Base-by-base conservation (phyloP, 2,113 vertebrate genomes). In the Channa argus region DNA sequence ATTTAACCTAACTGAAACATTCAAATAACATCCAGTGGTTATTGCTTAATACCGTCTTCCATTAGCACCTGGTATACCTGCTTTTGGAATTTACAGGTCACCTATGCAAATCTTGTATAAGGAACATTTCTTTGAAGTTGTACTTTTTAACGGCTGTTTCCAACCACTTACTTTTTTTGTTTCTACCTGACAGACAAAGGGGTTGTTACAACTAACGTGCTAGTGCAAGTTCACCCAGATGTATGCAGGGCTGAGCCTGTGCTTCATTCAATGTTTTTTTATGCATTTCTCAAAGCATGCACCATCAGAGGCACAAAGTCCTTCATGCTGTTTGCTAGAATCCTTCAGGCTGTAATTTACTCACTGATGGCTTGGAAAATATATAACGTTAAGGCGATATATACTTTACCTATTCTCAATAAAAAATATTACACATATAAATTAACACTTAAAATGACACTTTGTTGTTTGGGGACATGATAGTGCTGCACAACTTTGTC, bases 161-260 rank as follows among this genome's bases (percentile, higher is more conserved):
- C 12, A 8, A 4, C 24, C 4, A 2, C 8, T 12, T n/a, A 39
- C n/a, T 60, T 55, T 14, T 6, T 46, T 47, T 59, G 63, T 66
- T 59, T 45, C 55, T 66, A 6, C 44, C 65, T 11, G 36, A 5
- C 0, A 38, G 33, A 41, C 44, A 9, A 2, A 1, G 24, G 4
- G 62, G 53, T 54, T 45, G 6, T 63, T 53, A 71, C 13, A 8
- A 12, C 33, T 14, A 43, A 38, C 15, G 7, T 43, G 36, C 43
- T 55, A 36, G n/a, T 49, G 24, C 52, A 64, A 36, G 36, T 65
- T 63, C 2, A 55, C n/a, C 72, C 36, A 24, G 24, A 54, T 46
- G 38, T 43, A 12, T 13, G 4, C 12, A 54, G 34, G 13, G 13
- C 47, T 9, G 34, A 43, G 2, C 5, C 34, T 3, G 15, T 3